These are phyloP conservation scores for Lophius americanus DNA, from an alignment of 2,797 vertebrate species.

Conservation along the genomic window DNA sequence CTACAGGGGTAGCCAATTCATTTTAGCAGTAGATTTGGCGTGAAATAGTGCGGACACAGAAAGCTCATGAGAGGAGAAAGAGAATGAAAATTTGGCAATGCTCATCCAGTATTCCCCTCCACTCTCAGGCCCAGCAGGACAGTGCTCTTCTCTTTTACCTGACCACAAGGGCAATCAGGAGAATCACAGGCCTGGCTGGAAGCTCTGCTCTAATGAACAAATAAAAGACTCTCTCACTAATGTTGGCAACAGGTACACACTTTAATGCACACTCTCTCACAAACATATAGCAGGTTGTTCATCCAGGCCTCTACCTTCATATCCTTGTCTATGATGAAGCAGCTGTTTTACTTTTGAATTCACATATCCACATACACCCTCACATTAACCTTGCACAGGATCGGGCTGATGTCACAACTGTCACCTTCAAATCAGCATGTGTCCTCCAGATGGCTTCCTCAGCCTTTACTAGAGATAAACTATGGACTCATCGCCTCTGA, in stretches of 20 bases:
- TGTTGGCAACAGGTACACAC: slow-evolving; percentile 9
- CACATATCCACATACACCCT: neutral
- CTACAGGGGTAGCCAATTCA: slow-evolving; percentile 73
- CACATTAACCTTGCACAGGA: slow-evolving; percentile 9
- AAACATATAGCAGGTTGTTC: slow-evolving; percentile 17
- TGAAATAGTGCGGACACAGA: slow-evolving; percentile 31
- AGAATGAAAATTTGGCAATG: slow-evolving; percentile 46
- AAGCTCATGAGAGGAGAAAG: neutral
- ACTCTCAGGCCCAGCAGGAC: slow-evolving; percentile 36
- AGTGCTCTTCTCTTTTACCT: slow-evolving; percentile 54
- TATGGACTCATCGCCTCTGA: slow-evolving; percentile 28
- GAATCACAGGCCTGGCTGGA: slow-evolving; percentile 42
- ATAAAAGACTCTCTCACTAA: slow-evolving; percentile 7
- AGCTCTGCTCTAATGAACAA: slow-evolving; percentile 23
- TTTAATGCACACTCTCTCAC: slow-evolving; percentile 2
- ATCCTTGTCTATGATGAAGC: slow-evolving; percentile 23
- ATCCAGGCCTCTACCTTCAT: slow-evolving; percentile 20
- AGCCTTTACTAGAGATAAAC: slow-evolving; percentile 23
- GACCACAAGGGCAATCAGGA: slow-evolving; percentile 57
- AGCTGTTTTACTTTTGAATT: slow-evolving; percentile 15
- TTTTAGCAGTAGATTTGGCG: slow-evolving; percentile 48
- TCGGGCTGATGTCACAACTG: slow-evolving; percentile 22
- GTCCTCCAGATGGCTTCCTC: slow-evolving; percentile 23
- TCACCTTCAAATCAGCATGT: slow-evolving; percentile 30
- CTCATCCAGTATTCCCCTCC: slow-evolving; percentile 62